Conservation (phyloP, 1,140 invertebrate species). For the Galleria mellonella region DNA sequence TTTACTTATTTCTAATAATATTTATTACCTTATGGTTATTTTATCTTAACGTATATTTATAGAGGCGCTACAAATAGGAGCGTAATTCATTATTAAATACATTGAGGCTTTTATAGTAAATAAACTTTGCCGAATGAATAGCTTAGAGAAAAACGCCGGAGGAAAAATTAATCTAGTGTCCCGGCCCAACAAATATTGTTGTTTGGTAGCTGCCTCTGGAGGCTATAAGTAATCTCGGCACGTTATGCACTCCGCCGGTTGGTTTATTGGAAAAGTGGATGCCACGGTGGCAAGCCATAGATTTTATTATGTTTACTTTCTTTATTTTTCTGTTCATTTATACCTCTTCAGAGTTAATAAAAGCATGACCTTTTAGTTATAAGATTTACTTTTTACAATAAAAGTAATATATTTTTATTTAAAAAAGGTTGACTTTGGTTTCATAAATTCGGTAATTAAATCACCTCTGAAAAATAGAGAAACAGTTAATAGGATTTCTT, state of each 20-base stretch:
- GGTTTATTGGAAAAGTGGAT: slow-evolving; percentile 62
- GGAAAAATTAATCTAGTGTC: slow-evolving; percentile 67
- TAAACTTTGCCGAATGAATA: slow-evolving; percentile 17
- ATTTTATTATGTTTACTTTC: not conserved
- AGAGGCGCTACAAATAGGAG: no score
- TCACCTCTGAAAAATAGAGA: no score
- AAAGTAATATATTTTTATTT: no score
- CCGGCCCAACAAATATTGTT: slow-evolving; percentile 63
- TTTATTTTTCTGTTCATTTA: not conserved
- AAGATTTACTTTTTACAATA: no score
- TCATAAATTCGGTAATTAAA: no score
- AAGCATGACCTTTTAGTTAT: not conserved
- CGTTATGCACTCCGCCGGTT: slow-evolving; percentile 53
- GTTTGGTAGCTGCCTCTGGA: slow-evolving; percentile 40
- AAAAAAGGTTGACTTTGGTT: no score
- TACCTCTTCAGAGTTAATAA: not conserved
- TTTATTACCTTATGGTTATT: no score
- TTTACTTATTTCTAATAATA: no score
- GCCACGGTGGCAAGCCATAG: slow-evolving; percentile 12
- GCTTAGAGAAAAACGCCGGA: slow-evolving; percentile 45
- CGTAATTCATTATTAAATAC: no score
- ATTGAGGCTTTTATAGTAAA: not conserved
- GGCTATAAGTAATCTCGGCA: slow-evolving; percentile 64
- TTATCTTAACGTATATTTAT: no score
- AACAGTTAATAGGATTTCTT: no score